Conservation (phyloP, 2,888 invertebrate genomes). For the Parnassius apollo region DNA sequence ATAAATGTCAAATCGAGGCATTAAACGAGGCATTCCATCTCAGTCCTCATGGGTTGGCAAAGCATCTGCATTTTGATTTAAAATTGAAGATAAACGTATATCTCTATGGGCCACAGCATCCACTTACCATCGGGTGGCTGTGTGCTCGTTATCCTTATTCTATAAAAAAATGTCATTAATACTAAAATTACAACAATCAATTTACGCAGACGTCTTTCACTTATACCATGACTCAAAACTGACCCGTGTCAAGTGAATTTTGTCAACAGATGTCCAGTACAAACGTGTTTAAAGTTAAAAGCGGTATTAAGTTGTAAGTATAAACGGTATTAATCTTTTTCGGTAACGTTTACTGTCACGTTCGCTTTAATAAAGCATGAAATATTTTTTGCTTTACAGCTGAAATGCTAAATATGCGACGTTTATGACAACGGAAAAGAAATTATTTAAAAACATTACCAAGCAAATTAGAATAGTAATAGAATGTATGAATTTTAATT, state of each 20-base stretch:
- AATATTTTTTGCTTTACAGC: conserved; percentile 2
- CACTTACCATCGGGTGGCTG: too few relatives aligned
- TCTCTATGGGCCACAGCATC: too few relatives aligned
- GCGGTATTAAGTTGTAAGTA: conserved; percentile 21
- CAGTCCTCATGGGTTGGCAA: too few relatives aligned
- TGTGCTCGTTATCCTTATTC: too few relatives aligned
- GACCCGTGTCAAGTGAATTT: conserved; percentile 26
- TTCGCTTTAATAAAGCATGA: conserved; percentile 9
- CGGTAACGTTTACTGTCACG: conserved; percentile 12
- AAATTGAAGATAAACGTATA: too few relatives aligned
- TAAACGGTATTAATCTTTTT: conserved; percentile 17
- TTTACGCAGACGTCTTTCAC: neutral
- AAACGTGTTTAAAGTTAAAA: conserved; percentile 30
- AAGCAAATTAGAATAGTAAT: neutral
- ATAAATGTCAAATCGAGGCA: too few relatives aligned
- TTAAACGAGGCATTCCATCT: too few relatives aligned
- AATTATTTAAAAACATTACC: conserved; percentile 4
- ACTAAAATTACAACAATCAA: too few relatives aligned
- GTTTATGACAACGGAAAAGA: neutral
- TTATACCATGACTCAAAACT: conserved; percentile 1
- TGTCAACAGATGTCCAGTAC: conserved; percentile 28
- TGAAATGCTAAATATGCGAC: neutral
- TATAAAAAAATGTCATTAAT: too few relatives aligned
- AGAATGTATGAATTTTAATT: neutral
- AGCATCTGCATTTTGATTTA: too few relatives aligned